A percentile compares a stretch with the other conserved stretches of the same genome.
Conservation (phyloP, 2,113 vertebrate species). For the Gnathonemus echidnorhynchus region DNA sequence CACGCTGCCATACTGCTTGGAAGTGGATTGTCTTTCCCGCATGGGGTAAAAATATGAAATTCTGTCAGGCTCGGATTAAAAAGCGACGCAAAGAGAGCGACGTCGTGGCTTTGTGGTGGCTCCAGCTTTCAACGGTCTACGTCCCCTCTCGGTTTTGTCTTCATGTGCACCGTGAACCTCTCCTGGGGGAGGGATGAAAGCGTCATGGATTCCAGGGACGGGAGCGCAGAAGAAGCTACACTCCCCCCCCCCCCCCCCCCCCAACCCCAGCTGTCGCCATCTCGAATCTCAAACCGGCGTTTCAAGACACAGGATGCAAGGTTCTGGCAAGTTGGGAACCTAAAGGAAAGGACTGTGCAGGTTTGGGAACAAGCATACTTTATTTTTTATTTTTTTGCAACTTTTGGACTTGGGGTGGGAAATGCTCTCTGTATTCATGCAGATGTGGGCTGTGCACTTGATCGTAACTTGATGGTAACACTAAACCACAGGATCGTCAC, state of each 20-base stretch:
- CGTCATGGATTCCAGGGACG: not conserved
- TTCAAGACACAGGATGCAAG: conserved; percentile 1
- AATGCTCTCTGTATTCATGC: not conserved
- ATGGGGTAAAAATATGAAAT: conserved; percentile 22
- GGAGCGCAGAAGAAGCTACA: not conserved
- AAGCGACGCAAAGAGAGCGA: not conserved
- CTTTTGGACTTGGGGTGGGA: not conserved
- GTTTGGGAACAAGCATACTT: not conserved
- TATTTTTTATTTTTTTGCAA: not conserved
- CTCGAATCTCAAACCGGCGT: not conserved
- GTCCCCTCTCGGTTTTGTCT: not conserved
- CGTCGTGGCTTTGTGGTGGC: not conserved
- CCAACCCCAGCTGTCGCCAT: not conserved
- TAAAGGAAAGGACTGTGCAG: not conserved
- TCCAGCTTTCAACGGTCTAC: not conserved
- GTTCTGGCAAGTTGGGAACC: conserved; percentile 25
- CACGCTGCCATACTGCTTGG: not conserved
- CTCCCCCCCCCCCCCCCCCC: not conserved
- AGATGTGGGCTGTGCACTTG: not conserved
- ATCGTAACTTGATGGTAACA: not conserved
- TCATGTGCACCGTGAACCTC: conserved; percentile 8
- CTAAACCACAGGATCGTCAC: not conserved
- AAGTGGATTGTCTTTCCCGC: not conserved
- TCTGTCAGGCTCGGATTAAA: conserved; percentile 18
- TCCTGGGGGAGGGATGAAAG: conserved; percentile 20